A percentile compares a stretch with the other conserved stretches of the same genome.
phyloP scores from a whole-genome alignment of 2,797 vertebrate species.

The Gallinago solitaria region DNA sequence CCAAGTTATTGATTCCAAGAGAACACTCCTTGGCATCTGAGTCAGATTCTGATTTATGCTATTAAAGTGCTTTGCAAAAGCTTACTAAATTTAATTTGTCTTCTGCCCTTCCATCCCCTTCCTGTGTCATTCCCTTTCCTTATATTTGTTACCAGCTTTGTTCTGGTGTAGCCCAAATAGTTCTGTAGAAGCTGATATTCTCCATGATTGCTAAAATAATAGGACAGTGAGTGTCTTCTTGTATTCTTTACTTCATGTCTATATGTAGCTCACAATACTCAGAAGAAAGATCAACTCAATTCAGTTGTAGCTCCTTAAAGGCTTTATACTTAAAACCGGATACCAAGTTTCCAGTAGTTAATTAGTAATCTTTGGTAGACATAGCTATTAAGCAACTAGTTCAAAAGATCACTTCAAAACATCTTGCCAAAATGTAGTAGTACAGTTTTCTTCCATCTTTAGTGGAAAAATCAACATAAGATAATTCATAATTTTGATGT shows the following conservation, averaged over 20 bases:
- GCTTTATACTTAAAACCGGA: background rate
- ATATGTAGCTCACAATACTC: background rate
- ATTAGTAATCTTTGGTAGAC: background rate
- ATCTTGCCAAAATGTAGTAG: background rate
- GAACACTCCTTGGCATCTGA: accelerated
- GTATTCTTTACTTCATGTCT: background rate
- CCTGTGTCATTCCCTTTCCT: background rate
- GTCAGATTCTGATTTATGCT: background rate
- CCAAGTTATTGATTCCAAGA: background rate
- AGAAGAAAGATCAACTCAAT: background rate
- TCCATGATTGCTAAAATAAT: background rate
- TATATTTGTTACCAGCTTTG: background rate
- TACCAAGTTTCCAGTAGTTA: background rate
- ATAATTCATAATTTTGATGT: background rate
- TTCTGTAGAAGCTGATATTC: background rate
- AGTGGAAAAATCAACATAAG: background rate
- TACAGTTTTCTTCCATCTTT: background rate
- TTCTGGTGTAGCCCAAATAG: background rate
- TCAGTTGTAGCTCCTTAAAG: background rate
- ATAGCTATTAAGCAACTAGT: background rate
- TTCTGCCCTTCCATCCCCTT: background rate
- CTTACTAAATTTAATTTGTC: background rate
- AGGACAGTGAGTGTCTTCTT: background rate
- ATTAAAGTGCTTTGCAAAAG: background rate
- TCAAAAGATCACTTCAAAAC: background rate